Evolutionary conservation across 2,888 invertebrate species (phyloP).

Genomic region (Erpobdella octoculata): DNA sequence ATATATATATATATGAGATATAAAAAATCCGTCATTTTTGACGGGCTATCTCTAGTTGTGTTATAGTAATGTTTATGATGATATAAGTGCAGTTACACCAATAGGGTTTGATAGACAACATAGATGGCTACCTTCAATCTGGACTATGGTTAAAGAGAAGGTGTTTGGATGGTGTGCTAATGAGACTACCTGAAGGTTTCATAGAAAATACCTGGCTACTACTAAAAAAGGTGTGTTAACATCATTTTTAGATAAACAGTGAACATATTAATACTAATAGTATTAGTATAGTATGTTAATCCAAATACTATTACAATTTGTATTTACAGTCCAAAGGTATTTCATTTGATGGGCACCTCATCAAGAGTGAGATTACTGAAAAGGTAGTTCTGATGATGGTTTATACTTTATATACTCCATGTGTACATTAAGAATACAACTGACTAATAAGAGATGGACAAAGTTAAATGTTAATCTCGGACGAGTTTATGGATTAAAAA

Average conservation of each 20-base stretch:
- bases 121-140: slow-evolving; percentile 6
- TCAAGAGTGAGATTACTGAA: slow-evolving; percentile 11
- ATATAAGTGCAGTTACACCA: neutral
- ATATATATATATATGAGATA: too few species aligned
- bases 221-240: neutral
- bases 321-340: slow-evolving; percentile 16
- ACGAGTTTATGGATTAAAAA: too few species aligned
- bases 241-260: too few species aligned
- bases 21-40: too few species aligned
- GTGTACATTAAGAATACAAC: too few species aligned
- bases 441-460: too few species aligned
- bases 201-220: slow-evolving; percentile 13
- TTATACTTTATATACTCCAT: too few species aligned
- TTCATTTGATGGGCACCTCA: slow-evolving; percentile 10
- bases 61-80: neutral
- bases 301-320: neutral
- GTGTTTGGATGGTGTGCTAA: slow-evolving; percentile 18
- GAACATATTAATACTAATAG: too few species aligned
- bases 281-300: neutral
- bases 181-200: slow-evolving; percentile 17
- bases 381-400: too few species aligned
- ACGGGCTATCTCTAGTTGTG: too few species aligned
- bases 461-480: too few species aligned
- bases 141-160: slow-evolving; percentile 25
- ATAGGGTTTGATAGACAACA: slow-evolving; percentile 5